A percentile compares a stretch with the other conserved stretches of the same genome.
Evolutionary conservation across 2,888 invertebrate species (phyloP).

Genomic region (Strigamia transsilvanica): DNA sequence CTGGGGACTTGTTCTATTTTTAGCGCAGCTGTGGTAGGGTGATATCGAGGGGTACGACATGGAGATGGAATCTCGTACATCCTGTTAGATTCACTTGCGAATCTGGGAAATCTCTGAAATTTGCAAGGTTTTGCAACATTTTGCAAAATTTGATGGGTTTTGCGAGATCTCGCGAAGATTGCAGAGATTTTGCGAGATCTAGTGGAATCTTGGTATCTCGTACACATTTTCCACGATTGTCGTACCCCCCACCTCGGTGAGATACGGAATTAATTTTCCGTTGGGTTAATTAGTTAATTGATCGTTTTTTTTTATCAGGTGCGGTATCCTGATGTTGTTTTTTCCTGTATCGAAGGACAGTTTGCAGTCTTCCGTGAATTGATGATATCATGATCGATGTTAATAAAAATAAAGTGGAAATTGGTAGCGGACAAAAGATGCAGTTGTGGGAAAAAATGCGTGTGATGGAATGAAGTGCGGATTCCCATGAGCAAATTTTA

Average conservation of each 20-base stretch:
- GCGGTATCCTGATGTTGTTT: not conserved
- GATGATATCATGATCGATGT: slow-evolving; percentile 17
- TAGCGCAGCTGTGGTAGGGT: not conserved
- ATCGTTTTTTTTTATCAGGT: not conserved
- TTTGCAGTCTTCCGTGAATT: not conserved
- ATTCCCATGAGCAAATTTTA: not conserved
- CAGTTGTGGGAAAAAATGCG: slow-evolving; percentile 7
- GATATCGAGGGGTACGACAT: too few species aligned
- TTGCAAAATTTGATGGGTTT: too few species aligned
- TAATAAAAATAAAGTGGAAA: not conserved
- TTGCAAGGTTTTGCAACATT: too few species aligned
- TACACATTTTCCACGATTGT: too few species aligned
- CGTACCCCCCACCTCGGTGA: too few species aligned
- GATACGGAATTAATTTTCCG: not conserved
- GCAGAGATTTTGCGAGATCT: too few species aligned
- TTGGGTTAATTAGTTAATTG: not conserved
- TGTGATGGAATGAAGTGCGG: not conserved
- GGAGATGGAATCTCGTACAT: too few species aligned
- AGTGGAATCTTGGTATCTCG: too few species aligned
- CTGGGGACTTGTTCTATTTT: not conserved
- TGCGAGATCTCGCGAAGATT: too few species aligned
- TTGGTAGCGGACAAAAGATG: slow-evolving; percentile 2
- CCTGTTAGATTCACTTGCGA: too few species aligned
- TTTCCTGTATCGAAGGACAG: slow-evolving; percentile 1
- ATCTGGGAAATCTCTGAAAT: too few species aligned